phyloP scores from a whole-genome alignment of 37 sponge, comb jelly and placozoan species.

The Theonella swinhoei region DNA sequence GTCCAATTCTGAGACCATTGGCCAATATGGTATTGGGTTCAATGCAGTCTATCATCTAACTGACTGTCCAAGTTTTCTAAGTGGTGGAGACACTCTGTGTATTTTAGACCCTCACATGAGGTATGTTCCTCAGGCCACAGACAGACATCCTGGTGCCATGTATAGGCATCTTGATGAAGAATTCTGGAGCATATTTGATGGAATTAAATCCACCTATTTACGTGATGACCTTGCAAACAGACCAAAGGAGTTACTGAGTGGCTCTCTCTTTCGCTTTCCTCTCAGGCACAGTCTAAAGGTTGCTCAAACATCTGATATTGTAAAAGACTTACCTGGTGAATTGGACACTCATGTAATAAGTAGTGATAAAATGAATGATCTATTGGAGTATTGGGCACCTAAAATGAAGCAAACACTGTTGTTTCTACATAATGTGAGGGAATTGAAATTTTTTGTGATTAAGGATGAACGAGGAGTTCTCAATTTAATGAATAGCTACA shows the following conservation, averaged over 20 bases:
- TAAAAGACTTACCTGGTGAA: neutral
- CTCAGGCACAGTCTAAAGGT: conserved; percentile 37
- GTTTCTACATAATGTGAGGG: conserved; percentile 44
- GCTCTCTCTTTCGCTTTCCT: conserved; percentile 73
- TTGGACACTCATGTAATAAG: neutral
- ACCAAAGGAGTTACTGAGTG: conserved; percentile 40
- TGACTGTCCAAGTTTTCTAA: too few species aligned
- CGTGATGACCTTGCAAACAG: neutral
- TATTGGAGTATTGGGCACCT: conserved; percentile 32
- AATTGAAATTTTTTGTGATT: conserved; percentile 36
- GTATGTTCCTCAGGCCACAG: too few species aligned
- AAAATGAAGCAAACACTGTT: conserved; percentile 45
- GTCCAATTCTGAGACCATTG: too few species aligned
- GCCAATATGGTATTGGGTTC: too few species aligned
- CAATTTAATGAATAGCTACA: neutral
- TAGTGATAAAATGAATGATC: conserved; percentile 4
- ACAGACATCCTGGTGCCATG: too few species aligned
- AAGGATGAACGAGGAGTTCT: neutral
- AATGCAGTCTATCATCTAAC: too few species aligned
- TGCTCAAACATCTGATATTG: conserved; percentile 34
- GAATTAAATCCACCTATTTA: conserved; percentile 49
- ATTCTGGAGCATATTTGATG: conserved; percentile 60
- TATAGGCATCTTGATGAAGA: conserved; percentile 2
- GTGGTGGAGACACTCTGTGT: too few species aligned
- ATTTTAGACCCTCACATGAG: too few species aligned